phyloP scores from a whole-genome alignment of 64 coral and sea anemone species.

The Stichodactyla helianthus region DNA sequence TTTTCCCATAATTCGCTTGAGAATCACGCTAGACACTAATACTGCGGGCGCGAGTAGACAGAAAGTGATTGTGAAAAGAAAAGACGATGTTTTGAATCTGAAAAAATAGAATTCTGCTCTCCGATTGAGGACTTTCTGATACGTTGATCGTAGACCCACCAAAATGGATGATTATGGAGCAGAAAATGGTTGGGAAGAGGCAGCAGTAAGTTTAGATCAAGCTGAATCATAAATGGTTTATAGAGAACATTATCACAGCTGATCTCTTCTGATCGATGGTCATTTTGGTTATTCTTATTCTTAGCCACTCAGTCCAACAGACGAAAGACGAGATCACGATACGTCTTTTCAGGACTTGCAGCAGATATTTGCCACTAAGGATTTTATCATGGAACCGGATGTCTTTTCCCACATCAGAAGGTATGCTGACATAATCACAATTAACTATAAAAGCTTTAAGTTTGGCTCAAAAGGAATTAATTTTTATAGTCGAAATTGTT shows the following conservation, averaged over 20 bases:
- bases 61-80: neutral
- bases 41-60: neutral
- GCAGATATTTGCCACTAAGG: slow-evolving; percentile 86
- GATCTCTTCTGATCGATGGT: neutral
- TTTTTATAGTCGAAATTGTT: too few species aligned
- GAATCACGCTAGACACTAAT: neutral
- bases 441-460: too few species aligned
- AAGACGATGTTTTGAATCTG: neutral
- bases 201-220: slow-evolving; percentile 51
- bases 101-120: neutral
- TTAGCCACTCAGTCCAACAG: slow-evolving; percentile 61
- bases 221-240: neutral
- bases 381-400: slow-evolving; percentile 97
- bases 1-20: neutral
- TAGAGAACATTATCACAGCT: neutral
- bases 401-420: slow-evolving; percentile 94
- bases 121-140: slow-evolving; percentile 1
- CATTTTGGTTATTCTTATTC: neutral
- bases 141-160: neutral
- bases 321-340: slow-evolving; percentile 88
- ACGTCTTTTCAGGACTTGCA: slow-evolving; percentile 77
- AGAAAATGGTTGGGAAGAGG: slow-evolving; percentile 96
- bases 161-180: slow-evolving; percentile 96
- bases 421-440: slow-evolving; percentile 10
- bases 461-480: too few species aligned